These are phyloP conservation scores for Dromaius novaehollandiae DNA, from an alignment of 2,113 vertebrate species.

Conservation along the genomic window DNA sequence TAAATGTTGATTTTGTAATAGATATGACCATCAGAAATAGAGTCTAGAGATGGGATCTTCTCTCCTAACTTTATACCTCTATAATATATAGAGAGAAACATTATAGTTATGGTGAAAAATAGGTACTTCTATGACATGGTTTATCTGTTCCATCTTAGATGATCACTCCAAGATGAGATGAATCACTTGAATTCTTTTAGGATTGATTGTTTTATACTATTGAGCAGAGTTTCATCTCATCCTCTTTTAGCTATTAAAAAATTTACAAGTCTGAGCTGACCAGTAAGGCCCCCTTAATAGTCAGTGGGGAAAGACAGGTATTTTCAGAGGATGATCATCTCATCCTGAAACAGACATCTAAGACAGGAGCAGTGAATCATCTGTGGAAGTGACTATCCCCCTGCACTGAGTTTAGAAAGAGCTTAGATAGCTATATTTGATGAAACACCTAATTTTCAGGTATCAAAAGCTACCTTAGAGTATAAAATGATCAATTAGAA, in stretches of 20 bases:
- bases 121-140: neutral
- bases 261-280: neutral
- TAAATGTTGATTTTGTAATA: neutral
- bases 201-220: neutral
- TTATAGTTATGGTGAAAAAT: neutral
- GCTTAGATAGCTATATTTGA: too few relatives aligned
- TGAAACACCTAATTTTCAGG: too few relatives aligned
- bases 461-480: too few relatives aligned
- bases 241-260: neutral
- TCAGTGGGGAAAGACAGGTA: neutral
- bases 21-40: neutral
- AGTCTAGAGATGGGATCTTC: neutral
- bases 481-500: too few relatives aligned
- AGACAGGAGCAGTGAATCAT: neutral
- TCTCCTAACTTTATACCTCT: neutral
- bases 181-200: neutral
- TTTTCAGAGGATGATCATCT: neutral
- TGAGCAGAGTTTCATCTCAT: neutral
- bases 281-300: neutral
- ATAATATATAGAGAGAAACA: neutral
- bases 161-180: neutral
- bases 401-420: too few relatives aligned
- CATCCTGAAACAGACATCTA: neutral
- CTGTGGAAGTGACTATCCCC: too few relatives aligned
- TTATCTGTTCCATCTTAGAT: neutral